These are phyloP conservation scores for Parotocinclus haroldoi DNA, from an alignment of 2,797 vertebrate species.

Conservation along the genomic window DNA sequence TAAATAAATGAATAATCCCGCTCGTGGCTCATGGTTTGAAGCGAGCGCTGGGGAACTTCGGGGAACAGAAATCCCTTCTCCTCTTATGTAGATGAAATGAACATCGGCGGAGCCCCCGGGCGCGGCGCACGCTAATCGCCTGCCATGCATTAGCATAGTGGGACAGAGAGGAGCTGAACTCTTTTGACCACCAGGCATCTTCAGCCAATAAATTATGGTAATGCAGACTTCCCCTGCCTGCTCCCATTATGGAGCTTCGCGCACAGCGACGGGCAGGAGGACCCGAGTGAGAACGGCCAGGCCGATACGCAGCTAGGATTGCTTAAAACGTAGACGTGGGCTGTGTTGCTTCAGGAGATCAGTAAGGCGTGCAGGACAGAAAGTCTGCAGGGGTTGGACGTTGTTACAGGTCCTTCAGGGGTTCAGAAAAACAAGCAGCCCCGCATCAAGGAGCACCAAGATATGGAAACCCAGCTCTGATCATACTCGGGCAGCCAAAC, in stretches of 20 bases:
- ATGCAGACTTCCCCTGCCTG: constrained; percentile 53
- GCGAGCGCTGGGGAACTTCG: constrained; percentile 56
- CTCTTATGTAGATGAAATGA: constrained; percentile 54
- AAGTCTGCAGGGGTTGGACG: too few relatives aligned
- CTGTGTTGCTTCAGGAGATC: too few relatives aligned
- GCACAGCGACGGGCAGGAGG: constrained; percentile 17
- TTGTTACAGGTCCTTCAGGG: too few relatives aligned
- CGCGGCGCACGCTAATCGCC: constrained; percentile 41
- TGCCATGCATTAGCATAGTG: constrained; percentile 61
- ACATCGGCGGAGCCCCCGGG: constrained; percentile 37
- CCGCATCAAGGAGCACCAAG: too few relatives aligned
- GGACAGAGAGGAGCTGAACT: constrained; percentile 65
- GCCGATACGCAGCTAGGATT: too few relatives aligned
- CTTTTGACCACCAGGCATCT: constrained; percentile 67
- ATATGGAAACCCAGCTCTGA: too few relatives aligned
- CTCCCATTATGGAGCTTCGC: constrained; percentile 53
- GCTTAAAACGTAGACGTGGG: too few relatives aligned
- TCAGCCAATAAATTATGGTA: constrained; percentile 68
- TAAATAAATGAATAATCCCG: constrained; percentile 56
- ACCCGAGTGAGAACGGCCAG: too few relatives aligned
- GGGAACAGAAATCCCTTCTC: constrained; percentile 40
- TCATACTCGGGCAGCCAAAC: too few relatives aligned
- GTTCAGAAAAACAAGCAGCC: too few relatives aligned
- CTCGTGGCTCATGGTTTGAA: constrained; percentile 60
- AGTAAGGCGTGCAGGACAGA: too few relatives aligned